Base-by-base conservation (phyloP, 2,888 invertebrate genomes). In the Chloroclysta siterata region DNA sequence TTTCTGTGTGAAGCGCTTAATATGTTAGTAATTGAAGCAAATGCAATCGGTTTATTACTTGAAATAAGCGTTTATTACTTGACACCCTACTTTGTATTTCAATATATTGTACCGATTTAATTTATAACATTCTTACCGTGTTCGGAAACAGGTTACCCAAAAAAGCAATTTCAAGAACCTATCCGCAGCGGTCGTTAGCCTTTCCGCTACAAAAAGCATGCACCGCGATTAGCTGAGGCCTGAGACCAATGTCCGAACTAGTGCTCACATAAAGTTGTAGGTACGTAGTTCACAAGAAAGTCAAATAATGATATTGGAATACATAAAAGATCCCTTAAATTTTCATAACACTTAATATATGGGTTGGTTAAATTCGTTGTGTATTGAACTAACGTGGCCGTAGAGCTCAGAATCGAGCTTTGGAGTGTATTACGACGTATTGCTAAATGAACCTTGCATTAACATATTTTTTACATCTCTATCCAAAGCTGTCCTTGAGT, bases 101-200 rank as follows among this genome's bases (percentile, higher is more conserved):
- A 79, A 63, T 68, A 66, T 68, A 5, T 17, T 46, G 50, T 58
- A 75, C 77, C 81, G 74, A 79, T 79, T 78, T 80, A 65, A 59
- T 54, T 55, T 65, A 53, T 66, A 64, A 58, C 82, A 84, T 84
- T 85, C 84, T 84, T 85, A 81, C 83, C 78, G 80, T 80, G 83
- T 85, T 83, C 82, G 79, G 80, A 78, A 88, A 88, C 89, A 85
- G 85, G 89, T 89, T 89, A 84, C 85, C 87, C 86, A 90, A 90
- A 89, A 89, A 87, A 90, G 88, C 80, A 86, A 89, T 90, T 89
- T 90, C 85, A 84, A 85, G 84, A 86, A 85, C 81, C 82, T 87
- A 88, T 88, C 82, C 80, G 75, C 78, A 71, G 74, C 82, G 89
- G 89, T 87, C 90, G 83, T 84, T 87, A 81, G 84, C 88, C 85